Conservation (phyloP, 2,797 vertebrate species). For the Notolabrus celidotus region DNA sequence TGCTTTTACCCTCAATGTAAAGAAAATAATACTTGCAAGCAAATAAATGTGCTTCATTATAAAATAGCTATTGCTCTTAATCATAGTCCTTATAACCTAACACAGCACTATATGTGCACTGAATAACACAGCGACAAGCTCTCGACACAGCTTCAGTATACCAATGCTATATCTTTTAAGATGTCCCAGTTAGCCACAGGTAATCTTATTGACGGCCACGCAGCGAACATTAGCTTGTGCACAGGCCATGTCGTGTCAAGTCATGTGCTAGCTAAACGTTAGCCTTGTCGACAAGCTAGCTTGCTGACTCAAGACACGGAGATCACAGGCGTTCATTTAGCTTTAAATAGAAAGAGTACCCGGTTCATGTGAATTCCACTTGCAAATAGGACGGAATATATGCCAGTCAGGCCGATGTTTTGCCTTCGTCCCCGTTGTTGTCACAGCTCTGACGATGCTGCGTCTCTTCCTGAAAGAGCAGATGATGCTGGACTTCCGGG, state of each 20-base stretch:
- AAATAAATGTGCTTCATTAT: too few species aligned
- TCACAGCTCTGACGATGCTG: constrained; percentile 68
- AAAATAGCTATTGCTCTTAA: too few species aligned
- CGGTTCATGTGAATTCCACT: constrained; percentile 42
- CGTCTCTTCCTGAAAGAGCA: constrained; percentile 74
- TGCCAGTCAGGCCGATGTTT: constrained; percentile 51
- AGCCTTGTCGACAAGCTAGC: constrained; percentile 29
- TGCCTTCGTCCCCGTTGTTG: constrained; percentile 65
- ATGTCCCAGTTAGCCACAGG: not conserved
- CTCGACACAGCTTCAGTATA: not conserved
- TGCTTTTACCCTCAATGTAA: too few species aligned
- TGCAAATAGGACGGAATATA: constrained; percentile 13
- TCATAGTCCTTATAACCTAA: constrained; percentile 11
- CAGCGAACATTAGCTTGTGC: constrained; percentile 74
- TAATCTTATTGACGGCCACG: constrained; percentile 51
- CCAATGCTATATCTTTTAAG: not conserved
- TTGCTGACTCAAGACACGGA: constrained; percentile 21
- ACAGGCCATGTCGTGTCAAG: constrained; percentile 78
- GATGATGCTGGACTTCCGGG: constrained; percentile 77
- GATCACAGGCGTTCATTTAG: not conserved
- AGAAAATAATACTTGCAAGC: too few species aligned
- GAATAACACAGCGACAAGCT: not conserved
- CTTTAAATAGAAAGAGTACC: constrained; percentile 53
- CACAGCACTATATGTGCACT: not conserved
- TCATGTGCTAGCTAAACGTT: constrained; percentile 68